Percentiles rank a stretch among this genome's conserved stretches.
These are phyloP conservation scores for Agrotis puta DNA, from an alignment of 2,888 invertebrate genomes.

Conservation along the genomic window DNA sequence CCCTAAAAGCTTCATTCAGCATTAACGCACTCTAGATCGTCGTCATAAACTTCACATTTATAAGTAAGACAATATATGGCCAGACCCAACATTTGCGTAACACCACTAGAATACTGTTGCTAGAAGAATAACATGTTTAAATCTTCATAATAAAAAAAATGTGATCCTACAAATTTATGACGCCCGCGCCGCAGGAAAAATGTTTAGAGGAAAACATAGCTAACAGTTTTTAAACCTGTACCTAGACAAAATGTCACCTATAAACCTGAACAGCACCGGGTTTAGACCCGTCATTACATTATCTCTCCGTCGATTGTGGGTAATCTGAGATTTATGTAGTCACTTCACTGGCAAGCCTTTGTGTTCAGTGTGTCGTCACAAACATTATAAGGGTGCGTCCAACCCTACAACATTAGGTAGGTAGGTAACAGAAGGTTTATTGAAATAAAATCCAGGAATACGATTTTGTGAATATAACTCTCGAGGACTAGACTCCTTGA, in stretches of 20 bases:
- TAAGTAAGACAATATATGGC: too few species aligned
- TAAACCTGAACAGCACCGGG: neutral
- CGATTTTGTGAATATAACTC: neutral
- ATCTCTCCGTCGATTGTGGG: slow-evolving; percentile 61
- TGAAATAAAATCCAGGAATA: neutral
- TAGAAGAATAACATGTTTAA: neutral
- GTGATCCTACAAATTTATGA: neutral
- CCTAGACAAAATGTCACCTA: slow-evolving; percentile 15
- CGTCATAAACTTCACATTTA: too few species aligned
- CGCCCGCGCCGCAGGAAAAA: neutral
- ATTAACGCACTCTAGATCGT: too few species aligned
- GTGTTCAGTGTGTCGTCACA: slow-evolving; percentile 55
- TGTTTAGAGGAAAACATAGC: neutral
- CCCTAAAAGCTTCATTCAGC: too few species aligned
- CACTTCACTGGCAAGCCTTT: slow-evolving; percentile 63
- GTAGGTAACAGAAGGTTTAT: slow-evolving; percentile 10
- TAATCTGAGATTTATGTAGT: slow-evolving; percentile 69
- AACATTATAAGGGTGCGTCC: slow-evolving; percentile 56
- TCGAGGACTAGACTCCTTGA: neutral
- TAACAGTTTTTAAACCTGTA: slow-evolving; percentile 9
- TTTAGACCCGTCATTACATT: slow-evolving; percentile 61
- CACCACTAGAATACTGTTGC: neutral
- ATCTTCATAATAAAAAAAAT: neutral
- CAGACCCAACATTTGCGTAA: too few species aligned
- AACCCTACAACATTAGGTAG: slow-evolving; percentile 4